A percentile compares a stretch with the other conserved stretches of the same genome.
Evolutionary conservation across 2,113 vertebrate species (phyloP).

Genomic region (Vulpes lagopus): DNA sequence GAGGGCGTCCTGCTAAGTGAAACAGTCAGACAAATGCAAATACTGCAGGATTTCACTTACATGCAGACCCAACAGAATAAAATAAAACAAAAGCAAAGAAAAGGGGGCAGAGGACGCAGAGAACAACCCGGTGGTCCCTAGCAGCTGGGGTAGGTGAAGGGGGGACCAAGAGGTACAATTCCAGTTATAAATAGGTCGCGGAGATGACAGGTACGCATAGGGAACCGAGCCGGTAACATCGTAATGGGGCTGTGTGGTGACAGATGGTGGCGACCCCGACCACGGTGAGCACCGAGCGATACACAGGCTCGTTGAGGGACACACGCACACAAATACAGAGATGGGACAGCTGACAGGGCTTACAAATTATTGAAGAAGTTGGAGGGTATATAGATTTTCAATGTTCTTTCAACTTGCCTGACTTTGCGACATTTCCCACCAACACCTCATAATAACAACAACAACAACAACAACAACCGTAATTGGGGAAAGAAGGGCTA

Average conservation of each 20-base stretch:
- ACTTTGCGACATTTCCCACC: conserved; percentile 31
- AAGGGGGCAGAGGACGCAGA: neutral
- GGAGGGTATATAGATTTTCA: neutral
- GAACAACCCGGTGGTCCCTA: neutral
- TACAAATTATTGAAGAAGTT: neutral
- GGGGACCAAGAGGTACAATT: neutral
- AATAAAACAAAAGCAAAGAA: neutral
- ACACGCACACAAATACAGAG: neutral
- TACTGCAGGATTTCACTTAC: neutral
- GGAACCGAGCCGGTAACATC: neutral
- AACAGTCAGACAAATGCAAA: neutral
- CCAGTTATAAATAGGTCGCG: neutral
- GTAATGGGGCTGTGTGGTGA: neutral
- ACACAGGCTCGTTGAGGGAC: neutral
- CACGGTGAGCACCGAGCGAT: neutral
- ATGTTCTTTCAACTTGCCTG: neutral
- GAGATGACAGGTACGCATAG: neutral
- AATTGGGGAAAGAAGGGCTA: neutral
- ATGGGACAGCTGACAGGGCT: neutral
- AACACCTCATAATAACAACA: neutral
- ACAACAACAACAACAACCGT: too few relatives aligned
- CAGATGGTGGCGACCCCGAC: neutral
- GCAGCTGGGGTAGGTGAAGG: neutral
- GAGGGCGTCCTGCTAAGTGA: neutral
- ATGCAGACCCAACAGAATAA: neutral